Base-by-base conservation (phyloP, 2,797 vertebrate species). In the Gymnocypris eckloni region DNA sequence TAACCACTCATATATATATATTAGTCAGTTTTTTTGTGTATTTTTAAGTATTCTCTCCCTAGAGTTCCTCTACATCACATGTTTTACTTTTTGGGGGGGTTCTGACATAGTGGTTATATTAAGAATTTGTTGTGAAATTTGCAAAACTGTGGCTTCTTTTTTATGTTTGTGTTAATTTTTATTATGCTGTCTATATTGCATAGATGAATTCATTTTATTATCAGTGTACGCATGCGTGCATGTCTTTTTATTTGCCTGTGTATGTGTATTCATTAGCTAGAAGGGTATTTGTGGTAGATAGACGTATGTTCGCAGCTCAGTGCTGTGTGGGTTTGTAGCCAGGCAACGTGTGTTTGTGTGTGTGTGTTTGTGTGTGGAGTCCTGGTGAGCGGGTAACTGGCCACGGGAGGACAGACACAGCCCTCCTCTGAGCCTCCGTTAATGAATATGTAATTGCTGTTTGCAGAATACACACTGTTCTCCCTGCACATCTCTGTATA, bases 241-340 rank as follows among this genome's bases (percentile, higher is more conserved):
- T 45, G 48, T 78, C 50, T 69, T 73, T 67, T 88, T 82, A 59
- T 50, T 79, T 86, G 70, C 67, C 76, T 56, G 86, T 84, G n/a
- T 64, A 22, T 83, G 81, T 75, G 82, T 52, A 43, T 82, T 43
- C 37, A 39, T 71, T 71, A 33, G 76, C 69, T 83, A 59, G 56
- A 76, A 86, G 86, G 81, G 85, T 82, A 61, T 85, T 72, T 80
- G 66, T 75, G 70, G 83, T 70, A 69, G 76, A 56, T 83, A 81
- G 91, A 82, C 70, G 76, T 87, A 89, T 91, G 85, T 87, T 80
- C 85, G 87, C 90, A 90, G 86, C 86, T 77, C 88, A 84, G 43
- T 90, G 56, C 88, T 89, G 87, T 91, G 92, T 93, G 91, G 91
- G 88, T 90, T 90, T 92, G 94, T 93, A 93, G 92, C 93, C 94